Conservation (phyloP, 2,113 vertebrate genomes). For the Ploceus nigricollis region DNA sequence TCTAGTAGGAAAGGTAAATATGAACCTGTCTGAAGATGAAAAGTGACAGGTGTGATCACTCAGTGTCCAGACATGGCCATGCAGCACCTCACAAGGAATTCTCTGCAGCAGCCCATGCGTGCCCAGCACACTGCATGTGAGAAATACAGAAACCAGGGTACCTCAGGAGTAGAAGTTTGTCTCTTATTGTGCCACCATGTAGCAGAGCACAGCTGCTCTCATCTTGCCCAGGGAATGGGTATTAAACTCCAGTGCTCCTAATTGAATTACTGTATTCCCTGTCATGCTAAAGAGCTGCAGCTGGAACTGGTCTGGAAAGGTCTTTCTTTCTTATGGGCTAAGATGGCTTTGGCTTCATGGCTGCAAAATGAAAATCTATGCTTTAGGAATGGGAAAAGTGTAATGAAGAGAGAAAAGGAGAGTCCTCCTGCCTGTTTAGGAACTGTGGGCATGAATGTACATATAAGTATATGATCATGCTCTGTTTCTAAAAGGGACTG, state of each 20-base stretch:
- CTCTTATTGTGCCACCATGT: not conserved
- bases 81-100: not conserved
- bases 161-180: not conserved
- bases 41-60: not conserved
- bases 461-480: not conserved
- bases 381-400: not conserved
- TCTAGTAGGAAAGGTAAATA: not conserved
- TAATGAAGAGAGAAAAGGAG: not conserved
- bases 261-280: not conserved
- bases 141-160: not conserved
- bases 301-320: fast-evolving
- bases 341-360: not conserved
- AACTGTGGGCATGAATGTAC: not conserved
- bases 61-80: not conserved
- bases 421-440: not conserved
- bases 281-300: fast-evolving
- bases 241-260: not conserved
- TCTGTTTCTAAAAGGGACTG: not conserved
- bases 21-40: not conserved
- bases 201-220: not conserved
- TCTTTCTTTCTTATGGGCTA: not conserved
- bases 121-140: not conserved
- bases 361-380: not conserved
- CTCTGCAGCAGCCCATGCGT: not conserved
- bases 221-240: not conserved